phyloP scores from a whole-genome alignment of 2,888 invertebrate species.

The Seira musarum region DNA sequence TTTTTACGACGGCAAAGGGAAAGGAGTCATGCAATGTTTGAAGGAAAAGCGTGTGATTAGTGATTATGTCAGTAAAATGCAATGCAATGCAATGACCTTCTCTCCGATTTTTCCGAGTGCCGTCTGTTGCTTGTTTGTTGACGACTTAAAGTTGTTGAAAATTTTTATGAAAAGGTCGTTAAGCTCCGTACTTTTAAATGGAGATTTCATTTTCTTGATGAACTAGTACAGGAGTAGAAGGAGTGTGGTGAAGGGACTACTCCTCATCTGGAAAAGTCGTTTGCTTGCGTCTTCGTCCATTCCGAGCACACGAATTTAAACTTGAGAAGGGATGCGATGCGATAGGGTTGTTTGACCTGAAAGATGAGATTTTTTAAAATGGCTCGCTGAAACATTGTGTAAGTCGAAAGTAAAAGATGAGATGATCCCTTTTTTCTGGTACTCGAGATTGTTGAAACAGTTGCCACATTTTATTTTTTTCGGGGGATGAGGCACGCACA shows the following conservation, averaged over 20 bases:
- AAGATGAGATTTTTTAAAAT: conserved; percentile 57
- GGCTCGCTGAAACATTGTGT: conserved; percentile 7
- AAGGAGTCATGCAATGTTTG: background rate
- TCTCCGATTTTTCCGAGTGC: conserved; percentile 44
- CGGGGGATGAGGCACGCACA: conserved; percentile 13
- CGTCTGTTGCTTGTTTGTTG: conserved; percentile 50
- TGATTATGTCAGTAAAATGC: no score
- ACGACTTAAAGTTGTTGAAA: conserved; percentile 13
- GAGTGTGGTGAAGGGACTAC: conserved; percentile 28
- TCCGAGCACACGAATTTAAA: background rate
- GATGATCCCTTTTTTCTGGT: background rate
- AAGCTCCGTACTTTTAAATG: conserved; percentile 39
- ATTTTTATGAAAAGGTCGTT: conserved; percentile 38
- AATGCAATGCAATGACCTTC: conserved; percentile 37
- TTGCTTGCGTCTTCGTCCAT: background rate
- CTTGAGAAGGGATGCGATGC: background rate
- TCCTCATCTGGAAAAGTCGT: background rate
- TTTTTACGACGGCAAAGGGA: background rate
- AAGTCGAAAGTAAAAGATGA: no score
- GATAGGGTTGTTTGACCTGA: conserved; percentile 56
- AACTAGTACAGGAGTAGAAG: no score
- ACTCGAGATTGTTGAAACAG: conserved; percentile 27
- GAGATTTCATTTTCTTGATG: conserved; percentile 39
- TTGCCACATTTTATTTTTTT: conserved; percentile 28
- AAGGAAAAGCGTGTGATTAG: no score